phyloP scores from a whole-genome alignment of 2,888 invertebrate species.

The Drosophila subquinaria region DNA sequence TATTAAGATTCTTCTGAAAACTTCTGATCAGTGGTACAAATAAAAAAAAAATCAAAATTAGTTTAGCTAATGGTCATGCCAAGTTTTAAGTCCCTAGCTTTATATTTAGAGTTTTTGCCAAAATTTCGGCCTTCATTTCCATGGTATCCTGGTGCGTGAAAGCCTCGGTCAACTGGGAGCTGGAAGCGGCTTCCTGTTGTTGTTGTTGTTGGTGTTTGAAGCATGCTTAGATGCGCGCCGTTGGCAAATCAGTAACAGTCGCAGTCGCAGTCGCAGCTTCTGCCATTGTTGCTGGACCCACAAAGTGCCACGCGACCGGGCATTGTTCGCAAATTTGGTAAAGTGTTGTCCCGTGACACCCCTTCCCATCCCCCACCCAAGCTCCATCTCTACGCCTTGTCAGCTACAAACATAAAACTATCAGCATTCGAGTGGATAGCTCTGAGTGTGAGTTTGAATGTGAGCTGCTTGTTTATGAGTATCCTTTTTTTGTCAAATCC shows the following conservation, averaged over 20 bases:
- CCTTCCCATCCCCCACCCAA: conserved; percentile 18
- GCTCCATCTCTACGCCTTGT: conserved; percentile 21
- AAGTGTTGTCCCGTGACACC: conserved; percentile 53
- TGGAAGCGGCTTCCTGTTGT: conserved; percentile 4
- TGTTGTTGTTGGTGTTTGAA: conserved; percentile 24
- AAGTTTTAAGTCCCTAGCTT: too few relatives aligned
- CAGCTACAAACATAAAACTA: conserved; percentile 75
- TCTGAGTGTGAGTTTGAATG: conserved; percentile 11
- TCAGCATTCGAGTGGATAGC: conserved; percentile 64
- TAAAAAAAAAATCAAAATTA: too few relatives aligned
- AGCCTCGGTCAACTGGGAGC: conserved; percentile 45
- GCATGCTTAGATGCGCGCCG: conserved; percentile 53
- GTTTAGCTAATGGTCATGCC: too few relatives aligned
- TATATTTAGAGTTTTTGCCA: too few relatives aligned
- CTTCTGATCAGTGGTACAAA: too few relatives aligned
- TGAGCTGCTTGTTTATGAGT: conserved; percentile 46
- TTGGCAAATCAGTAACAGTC: conserved; percentile 74
- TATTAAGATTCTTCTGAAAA: too few relatives aligned
- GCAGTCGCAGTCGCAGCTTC: conserved; percentile 64
- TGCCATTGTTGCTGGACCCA: conserved; percentile 53
- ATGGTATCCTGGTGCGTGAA: neutral
- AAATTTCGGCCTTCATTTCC: too few relatives aligned
- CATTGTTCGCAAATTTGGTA: conserved; percentile 75
- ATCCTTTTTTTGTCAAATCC: conserved; percentile 67
- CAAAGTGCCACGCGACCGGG: conserved; percentile 65